Base-by-base conservation (phyloP, 2,113 vertebrate species). In the Cololabis saira region DNA sequence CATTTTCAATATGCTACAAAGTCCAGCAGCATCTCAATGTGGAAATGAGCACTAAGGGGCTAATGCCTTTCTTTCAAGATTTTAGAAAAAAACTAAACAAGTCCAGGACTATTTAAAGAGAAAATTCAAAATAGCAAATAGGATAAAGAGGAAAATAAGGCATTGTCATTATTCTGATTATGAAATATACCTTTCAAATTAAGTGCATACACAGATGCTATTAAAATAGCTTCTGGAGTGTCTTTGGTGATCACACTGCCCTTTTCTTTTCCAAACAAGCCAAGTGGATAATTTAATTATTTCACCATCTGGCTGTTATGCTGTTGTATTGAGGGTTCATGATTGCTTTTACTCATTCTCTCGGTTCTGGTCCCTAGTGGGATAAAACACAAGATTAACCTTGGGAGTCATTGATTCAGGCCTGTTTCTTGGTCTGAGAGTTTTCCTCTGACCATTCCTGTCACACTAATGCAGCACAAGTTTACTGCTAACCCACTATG, bases 231-330 rank as follows among this genome's bases (percentile, higher is more conserved):
- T 40, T 55, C 18, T 68, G 73, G 66, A 67, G 72, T 24, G 63
- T 79, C 79, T 78, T 60, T 69, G 66, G 62, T 81, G 78, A 84
- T 81, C 74, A 27, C 24, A 27, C 71, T 67, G 33, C 19, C 54
- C 13, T 17, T 66, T 76, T 68, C 68, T 71, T 61, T 56, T 67
- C 19, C 22, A 66, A n/a, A 53, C 44, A 57, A 59, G 48, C 66
- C 6, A 27, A 43, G 66, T 68, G 63, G 66, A 73, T 81, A 76
- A 76, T 87, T 82, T 81, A 87, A 87, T 84, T 81, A 81, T 79
- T 84, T 67, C 33, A 44, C 60, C 30, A 67, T 82, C 75, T 78
- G 19, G 59, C 55, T 30, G 43, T 82, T 73, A 59, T 45, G 42
- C 50, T 66, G 63, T 68, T 71, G 76, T 61, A 71, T 85, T 75